These are phyloP conservation scores for Stichodactyla helianthus DNA, from an alignment of 64 coral and sea anemone species.

Conservation along the genomic window DNA sequence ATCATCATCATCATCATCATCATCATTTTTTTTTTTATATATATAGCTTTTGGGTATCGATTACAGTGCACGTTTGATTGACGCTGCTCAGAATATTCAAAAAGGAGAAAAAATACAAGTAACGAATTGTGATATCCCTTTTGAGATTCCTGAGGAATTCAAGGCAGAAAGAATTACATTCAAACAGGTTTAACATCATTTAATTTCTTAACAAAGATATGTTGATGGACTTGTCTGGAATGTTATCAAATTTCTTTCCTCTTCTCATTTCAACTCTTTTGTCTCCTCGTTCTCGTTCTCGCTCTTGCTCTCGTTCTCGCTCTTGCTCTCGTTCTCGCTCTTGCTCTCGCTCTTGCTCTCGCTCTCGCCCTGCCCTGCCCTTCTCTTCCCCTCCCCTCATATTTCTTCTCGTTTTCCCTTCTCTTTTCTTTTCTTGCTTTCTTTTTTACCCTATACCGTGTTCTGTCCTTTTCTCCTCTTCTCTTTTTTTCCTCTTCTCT, in stretches of 20 bases:
- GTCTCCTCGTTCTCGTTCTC: neutral
- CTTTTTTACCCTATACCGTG: neutral
- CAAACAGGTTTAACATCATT: slow-evolving; percentile 3
- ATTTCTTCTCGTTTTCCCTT: neutral
- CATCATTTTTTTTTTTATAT: neutral
- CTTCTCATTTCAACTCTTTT: neutral
- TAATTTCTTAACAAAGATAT: neutral
- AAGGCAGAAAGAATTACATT: slow-evolving; percentile 12
- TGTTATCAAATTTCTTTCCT: too few relatives aligned
- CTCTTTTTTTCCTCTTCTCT: neutral
- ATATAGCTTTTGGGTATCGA: slow-evolving; percentile 42
- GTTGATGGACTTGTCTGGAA: too few relatives aligned
- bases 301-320: too few relatives aligned
- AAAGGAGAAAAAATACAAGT: neutral
- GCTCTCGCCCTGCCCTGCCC: neutral
- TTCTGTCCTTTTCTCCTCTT: neutral
- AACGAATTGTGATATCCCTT: neutral
- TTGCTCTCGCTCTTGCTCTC: neutral
- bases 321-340: neutral
- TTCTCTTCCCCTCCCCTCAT: neutral
- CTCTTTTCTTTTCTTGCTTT: neutral
- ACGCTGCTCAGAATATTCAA: slow-evolving; percentile 40
- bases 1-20: too few relatives aligned
- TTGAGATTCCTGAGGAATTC: neutral
- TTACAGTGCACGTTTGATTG: slow-evolving; percentile 39